Evolutionary conservation across 1,140 invertebrate genomes (phyloP), one percentile per base, ranked within the genome.

Genomic region (Neodiprion virginianus): DNA sequence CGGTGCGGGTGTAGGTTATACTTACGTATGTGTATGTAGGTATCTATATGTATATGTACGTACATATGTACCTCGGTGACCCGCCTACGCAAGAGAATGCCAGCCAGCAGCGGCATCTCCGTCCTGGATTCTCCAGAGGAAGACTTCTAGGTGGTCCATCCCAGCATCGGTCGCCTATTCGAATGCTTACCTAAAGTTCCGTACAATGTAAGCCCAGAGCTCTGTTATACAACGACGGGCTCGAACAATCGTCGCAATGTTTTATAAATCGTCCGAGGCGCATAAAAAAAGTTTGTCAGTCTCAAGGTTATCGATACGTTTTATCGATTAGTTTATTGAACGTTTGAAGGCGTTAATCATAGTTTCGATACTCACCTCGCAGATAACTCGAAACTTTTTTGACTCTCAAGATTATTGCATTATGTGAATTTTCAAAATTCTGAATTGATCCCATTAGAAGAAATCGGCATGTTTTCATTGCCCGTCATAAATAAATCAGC

Each of bases 31-130:
- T 40, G 5, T 40, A 40, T 40, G 28, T 1, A 40, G 5, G 28
- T 40, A 40, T 40, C 28, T 40, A 40, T 21, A 21, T 21, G 17
- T 21, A 21, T 21, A 21, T 40, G 28, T 40, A 40, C 5, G 2
- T 40, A 40, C 28, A 40, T 40, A n/a, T 61, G 53, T 61, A 61
- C n/a, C 53, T 61, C 11, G 11, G 2, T 61, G 53, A 61, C 53
- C 53, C 53, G 53, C 53, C 53, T 61, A 61, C 53, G 53, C 53
- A 61, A 61, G 53, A 61, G 53, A 61, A 61, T 61, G 53, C 53
- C 53, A 61, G 53, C 53, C 53, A n/a, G 8, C 11, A 61, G 53
- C 53, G n/a, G 53, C 53, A 61, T 61, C 53, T n/a, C 53, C 53
- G 53, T 11, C 53, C 53, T 61, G 11, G 53, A 61, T 61, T 61